Evolutionary conservation across 2,888 invertebrate genomes (phyloP), one percentile per base, ranked within the genome.

Genomic region (Pharmacophagus antenor): DNA sequence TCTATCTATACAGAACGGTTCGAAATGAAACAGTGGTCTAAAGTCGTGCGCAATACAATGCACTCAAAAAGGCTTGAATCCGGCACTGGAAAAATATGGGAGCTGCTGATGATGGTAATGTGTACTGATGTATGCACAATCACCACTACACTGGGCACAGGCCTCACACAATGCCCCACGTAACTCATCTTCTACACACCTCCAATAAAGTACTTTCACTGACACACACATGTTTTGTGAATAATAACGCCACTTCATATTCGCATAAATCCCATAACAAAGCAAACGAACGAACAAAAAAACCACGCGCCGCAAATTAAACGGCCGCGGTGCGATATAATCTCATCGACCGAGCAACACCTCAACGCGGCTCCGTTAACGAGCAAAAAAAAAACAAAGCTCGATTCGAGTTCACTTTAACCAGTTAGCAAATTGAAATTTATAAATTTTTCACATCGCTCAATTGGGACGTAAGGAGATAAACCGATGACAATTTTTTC

Each of bases 311-410:
- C 2, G n/a, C 15, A 37, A 37, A 37, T 37, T 37, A 37, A 37
- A n/a, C 10, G 8, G 7, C 46, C 27, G 6, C 18, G 1, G n/a
- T n/a, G 46, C 54, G 31, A 55, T 47, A n/a, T 10, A 21, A 55
- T 15, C 31, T 27, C 25, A 31, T 46, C 31, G 27, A 25, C 46
- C 18, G 27, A 55, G 46, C 31, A 21, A 31, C 31, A 55, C 42
- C 53, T 12, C 18, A 46, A 46, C 46, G 21, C 10, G 46, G 27
- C 46, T 55, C 27, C 54, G 54, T 47, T 55, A 47, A 55, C 54
- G 54, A 44, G 27, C 6, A 47, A 55, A 55, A 54, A 55, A 18
- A 54, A 25, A 46, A n/a, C 22, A 22, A 22, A 7, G 42, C 21
- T 23, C 41, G 27, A 49, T 49, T 37, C 21, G 12, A 8, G 37